Base-by-base conservation (phyloP, 92 coral and sea anemone genomes). In the Phenganax marumi region DNA sequence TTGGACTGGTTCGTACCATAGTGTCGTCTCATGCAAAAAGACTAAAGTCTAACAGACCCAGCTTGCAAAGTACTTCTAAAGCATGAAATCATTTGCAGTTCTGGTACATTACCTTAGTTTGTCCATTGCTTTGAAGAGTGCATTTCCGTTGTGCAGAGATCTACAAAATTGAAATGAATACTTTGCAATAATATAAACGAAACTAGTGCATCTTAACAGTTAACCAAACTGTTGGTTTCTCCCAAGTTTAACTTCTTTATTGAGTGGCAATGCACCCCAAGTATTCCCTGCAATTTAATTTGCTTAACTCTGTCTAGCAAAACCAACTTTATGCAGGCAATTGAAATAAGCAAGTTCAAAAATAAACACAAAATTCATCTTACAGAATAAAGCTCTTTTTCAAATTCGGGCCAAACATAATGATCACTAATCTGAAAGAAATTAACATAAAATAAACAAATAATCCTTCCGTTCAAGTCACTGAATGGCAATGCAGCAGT, bases 331-430 rank as follows among this genome's bases (percentile, higher is more conserved):
- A 63, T 18, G 12, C 10, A 63, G 70, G 16, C 21, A 18, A 12
- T 0, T 18, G 21, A 68, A 68, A 68, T 11, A 8, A 68, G 11
- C 47, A 68, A 54, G 24, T 50, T 7, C 25, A 0, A 51, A 16
- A 22, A n/a, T 5, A 0, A 48, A 3, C n/a, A 48, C 75, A 72
- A 11, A 55, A 66, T 0, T 66, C 7, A 3, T 54, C 81, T 25
- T 76, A 76, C 81, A 55, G 81, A 76, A 57, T 76, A 76, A 0
- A 76, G 81, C 39, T 76, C 81, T 50, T 55, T 76, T 39, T 76
- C 81, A 76, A 54, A 76, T 14, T 76, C 23, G 0, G 81, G 81
- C 81, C 81, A 76, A 18, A 76, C 81, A 76, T 76, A 76, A 76
- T 76, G 51, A 14, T 54, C 81, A 14, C 81, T 51, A 74, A 10